Conservation (phyloP, 2,113 vertebrate species). For the Enhydra lutris region DNA sequence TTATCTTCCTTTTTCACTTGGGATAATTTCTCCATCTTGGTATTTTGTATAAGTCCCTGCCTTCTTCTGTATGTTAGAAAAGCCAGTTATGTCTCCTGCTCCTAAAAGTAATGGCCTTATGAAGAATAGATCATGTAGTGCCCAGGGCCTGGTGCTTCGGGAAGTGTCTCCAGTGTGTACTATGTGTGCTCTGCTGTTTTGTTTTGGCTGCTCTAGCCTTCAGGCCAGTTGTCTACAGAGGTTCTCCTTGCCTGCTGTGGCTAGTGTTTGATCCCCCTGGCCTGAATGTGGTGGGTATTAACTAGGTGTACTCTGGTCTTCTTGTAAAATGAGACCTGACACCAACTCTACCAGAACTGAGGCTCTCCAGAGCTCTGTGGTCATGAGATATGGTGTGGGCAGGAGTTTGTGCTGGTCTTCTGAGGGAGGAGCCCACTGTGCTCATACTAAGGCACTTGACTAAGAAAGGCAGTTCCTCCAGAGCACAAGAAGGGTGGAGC, state of each 20-base stretch:
- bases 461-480: not conserved
- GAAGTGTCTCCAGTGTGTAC: not conserved
- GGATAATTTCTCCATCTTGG: not conserved
- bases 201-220: not conserved
- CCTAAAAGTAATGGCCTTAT: not conserved
- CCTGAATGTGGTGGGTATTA: not conserved
- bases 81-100: not conserved
- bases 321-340: not conserved
- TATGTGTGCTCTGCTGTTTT: not conserved
- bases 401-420: not conserved
- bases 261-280: not conserved
- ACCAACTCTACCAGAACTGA: not conserved
- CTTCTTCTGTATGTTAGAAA: not conserved
- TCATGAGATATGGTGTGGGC: not conserved
- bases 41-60: not conserved
- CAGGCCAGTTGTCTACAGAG: not conserved
- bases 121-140: not conserved
- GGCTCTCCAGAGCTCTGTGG: not conserved
- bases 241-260: not conserved
- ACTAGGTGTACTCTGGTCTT: not conserved
- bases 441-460: not conserved
- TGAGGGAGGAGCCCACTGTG: not conserved
- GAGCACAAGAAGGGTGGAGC: not conserved
- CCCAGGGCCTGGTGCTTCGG: not conserved
- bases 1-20: not conserved